Evolutionary conservation across 2,888 invertebrate species (phyloP), one percentile per base, ranked within the genome.

Genomic region (Megamerina dolium): DNA sequence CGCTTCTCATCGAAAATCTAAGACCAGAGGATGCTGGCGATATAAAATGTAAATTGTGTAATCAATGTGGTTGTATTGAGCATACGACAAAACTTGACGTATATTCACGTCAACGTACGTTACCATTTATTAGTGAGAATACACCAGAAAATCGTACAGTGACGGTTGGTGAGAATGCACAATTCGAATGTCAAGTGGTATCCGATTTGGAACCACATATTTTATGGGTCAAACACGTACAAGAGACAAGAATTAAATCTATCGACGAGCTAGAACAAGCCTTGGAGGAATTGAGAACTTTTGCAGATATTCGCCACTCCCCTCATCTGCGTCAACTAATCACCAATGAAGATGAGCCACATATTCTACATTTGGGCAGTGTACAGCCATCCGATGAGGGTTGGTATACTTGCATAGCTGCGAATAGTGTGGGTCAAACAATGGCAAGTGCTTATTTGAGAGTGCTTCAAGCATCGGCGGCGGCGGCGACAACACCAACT

Each of bases 341-440:
- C 45, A 52, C 59, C 14, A 57, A 53, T 37, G 47, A 51, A 21
- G 62, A 79, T 50, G 74, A 73, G 58, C 83, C 87, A 0, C 87
- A 91, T 66, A 74, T 83, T 20, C 73, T 95, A 33, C 79, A 80
- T 18, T 72, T 97, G 40, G 76, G 78, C 52, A 94, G 94, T 67
- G 89, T 94, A 0, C 87, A 88, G 0, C 76, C 82, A 51, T 82
- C 83, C 30, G 87, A 95, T 60, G 89, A 88, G 63, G 97, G 95
- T 3, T 92, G 92, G 87, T 97, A 97, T 63, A 88, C 92, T 0
- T 99, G 97, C 65, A 78, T 94, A 1, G 95, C 91, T 0, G 81
- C 87, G 16, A 97, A 96, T 66, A 79, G 80, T 31, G 73, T 93
- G 12, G 96, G 96, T 0, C 80, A 79, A 44, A 80, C 85, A 1